Evolutionary conservation across 2,113 vertebrate species (phyloP).

Genomic region (Nerophis ophidion): DNA sequence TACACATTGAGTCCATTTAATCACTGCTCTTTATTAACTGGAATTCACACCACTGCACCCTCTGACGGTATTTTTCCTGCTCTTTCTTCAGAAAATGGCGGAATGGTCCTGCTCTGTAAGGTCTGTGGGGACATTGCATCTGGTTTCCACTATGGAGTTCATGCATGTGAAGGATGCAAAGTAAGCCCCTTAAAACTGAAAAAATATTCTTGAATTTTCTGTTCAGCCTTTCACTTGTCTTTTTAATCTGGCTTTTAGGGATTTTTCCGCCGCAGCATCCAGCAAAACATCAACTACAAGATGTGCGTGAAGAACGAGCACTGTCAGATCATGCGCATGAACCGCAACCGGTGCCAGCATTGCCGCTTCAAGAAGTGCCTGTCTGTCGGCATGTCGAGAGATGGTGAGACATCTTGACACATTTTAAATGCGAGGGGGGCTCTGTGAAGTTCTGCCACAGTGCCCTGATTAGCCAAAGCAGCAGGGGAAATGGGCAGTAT

Average conservation of each 20-base stretch:
- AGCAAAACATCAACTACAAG: constrained; percentile 81
- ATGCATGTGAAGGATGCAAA: constrained; percentile 80
- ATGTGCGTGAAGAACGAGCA: constrained; percentile 80
- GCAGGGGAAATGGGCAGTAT: constrained; percentile 29
- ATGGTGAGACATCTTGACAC: constrained; percentile 68
- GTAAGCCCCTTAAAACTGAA: constrained; percentile 38
- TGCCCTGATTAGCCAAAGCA: constrained; percentile 44
- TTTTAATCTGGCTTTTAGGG: constrained; percentile 55
- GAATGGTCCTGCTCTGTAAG: constrained; percentile 80
- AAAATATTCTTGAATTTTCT: not conserved
- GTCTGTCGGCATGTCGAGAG: constrained; percentile 78
- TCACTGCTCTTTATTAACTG: no score
- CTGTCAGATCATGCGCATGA: constrained; percentile 79
- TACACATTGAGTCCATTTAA: no score
- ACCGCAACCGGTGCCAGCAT: constrained; percentile 78
- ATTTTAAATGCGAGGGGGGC: constrained; percentile 16
- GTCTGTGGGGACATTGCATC: constrained; percentile 78
- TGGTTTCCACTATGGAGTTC: constrained; percentile 80
- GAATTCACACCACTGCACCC: not conserved
- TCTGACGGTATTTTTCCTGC: constrained; percentile 19
- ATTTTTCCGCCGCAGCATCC: constrained; percentile 79
- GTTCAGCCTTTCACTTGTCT: not conserved
- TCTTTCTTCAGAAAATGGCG: constrained; percentile 65
- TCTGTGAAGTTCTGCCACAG: constrained; percentile 24
- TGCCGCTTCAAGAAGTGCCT: constrained; percentile 81